Conservation (phyloP, 2,888 invertebrate species). For the Ectemnius continuus region DNA sequence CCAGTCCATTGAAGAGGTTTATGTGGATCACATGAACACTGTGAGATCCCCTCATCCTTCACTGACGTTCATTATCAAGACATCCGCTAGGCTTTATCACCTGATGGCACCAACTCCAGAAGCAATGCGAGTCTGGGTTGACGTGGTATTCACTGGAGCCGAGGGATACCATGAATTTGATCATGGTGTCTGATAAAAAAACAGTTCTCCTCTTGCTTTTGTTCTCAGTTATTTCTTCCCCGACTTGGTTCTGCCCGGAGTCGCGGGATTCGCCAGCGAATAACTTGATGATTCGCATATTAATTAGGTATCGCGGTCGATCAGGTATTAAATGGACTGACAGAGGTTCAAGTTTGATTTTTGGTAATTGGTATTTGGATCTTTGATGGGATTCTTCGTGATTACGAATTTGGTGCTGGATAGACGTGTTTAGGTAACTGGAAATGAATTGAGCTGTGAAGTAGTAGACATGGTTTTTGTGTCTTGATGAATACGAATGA, state of each 20-base stretch:
- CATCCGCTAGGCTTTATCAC: conserved; percentile 92
- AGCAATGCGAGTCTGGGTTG: conserved; percentile 97
- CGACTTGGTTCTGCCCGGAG: conserved; percentile 1
- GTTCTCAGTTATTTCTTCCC: conserved; percentile 19
- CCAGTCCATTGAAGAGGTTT: conserved; percentile 97
- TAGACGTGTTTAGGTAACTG: conserved; percentile 25
- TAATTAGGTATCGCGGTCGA: conserved; percentile 22
- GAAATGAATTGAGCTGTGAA: not conserved
- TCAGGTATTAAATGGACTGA: not conserved
- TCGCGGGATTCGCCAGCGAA: conserved; percentile 3
- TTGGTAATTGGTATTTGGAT: conserved; percentile 9
- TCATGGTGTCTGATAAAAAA: conserved; percentile 68
- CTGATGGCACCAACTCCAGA: conserved; percentile 96
- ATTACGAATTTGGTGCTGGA: conserved; percentile 29
- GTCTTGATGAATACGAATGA: too few species aligned
- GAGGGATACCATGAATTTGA: conserved; percentile 90
- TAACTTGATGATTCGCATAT: conserved; percentile 7
- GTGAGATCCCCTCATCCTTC: conserved; percentile 95
- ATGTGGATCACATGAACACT: conserved; percentile 95
- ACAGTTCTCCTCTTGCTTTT: conserved; percentile 18
- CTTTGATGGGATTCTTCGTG: not conserved
- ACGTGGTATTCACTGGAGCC: conserved; percentile 95
- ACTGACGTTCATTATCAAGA: conserved; percentile 96
- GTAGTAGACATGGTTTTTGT: not conserved
- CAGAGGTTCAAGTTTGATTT: conserved; percentile 14